Conservation (phyloP, 2,888 invertebrate species). For the Drosophila nr. perissopoda region DNA sequence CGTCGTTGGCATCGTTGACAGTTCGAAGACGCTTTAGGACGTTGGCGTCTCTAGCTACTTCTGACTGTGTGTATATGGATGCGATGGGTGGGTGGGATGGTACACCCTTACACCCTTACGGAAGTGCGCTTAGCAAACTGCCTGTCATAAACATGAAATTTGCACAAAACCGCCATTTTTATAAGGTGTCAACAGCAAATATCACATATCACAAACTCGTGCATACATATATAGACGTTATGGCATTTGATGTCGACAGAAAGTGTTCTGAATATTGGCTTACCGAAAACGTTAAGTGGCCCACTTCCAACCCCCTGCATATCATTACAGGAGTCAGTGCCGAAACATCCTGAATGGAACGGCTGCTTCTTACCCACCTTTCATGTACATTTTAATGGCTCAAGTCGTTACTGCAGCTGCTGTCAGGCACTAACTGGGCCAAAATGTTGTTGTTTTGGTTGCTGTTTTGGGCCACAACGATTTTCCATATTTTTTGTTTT, state of each 20-base stretch:
- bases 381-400: constrained; percentile 75
- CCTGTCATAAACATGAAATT: constrained; percentile 80
- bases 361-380: constrained; percentile 9
- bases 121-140: constrained; percentile 64
- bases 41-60: constrained; percentile 5
- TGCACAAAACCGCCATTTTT: constrained; percentile 80
- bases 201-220: constrained; percentile 43
- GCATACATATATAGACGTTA: constrained; percentile 61
- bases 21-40: constrained; percentile 32
- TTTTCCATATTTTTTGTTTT: constrained; percentile 9
- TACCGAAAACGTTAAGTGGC: constrained; percentile 64
- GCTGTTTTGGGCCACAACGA: constrained; percentile 20
- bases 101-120: constrained; percentile 9
- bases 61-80: not conserved
- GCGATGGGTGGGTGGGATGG: not conserved
- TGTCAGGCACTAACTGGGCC: constrained; percentile 58
- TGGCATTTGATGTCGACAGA: constrained; percentile 65
- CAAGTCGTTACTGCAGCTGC: constrained; percentile 80
- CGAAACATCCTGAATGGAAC: constrained; percentile 23
- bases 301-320: constrained; percentile 44
- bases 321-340: constrained; percentile 51
- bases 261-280: constrained; percentile 71
- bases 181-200: constrained; percentile 78
- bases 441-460: constrained; percentile 28
- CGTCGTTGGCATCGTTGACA: constrained; percentile 53